Base-by-base conservation (phyloP, 2,888 invertebrate species). In the Scaptomyza reducta region DNA sequence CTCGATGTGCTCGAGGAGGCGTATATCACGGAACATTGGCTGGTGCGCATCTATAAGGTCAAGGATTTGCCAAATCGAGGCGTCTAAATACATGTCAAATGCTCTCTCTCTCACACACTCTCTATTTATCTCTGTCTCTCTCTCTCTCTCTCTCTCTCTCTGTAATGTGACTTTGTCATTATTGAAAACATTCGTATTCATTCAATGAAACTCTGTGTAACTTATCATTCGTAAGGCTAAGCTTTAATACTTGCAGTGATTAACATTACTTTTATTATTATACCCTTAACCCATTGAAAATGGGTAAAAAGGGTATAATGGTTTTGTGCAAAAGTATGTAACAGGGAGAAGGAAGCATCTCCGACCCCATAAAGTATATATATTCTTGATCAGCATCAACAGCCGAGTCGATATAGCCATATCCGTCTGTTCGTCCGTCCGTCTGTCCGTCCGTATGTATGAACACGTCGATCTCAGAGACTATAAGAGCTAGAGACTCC, bases 1-100 rank as follows among this genome's bases (percentile, higher is more conserved):
- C 92, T 99, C 71, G 97, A 98, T 90, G 97, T 97, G n/a, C 92
- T 99, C n/a, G 99, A 99, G 92, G 99, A 99, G 93, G 99, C 99
- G 0, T 99, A 99, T 92, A 99, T 99, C 16, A 98, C 99, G 0
- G 99, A 99, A 91, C 99, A 99, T 92, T 99, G 99, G 99, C 94
- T 99, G 49, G 99, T 99, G 60, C 95, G 99, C 88, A 98, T 99
- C 90, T 99, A 99, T 93, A 98, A 98, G 94, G 99, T 99, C 35
- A 99, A 99, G 93, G 96, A 97, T 92, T 93, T 98, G 78, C 95
- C 96, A 69, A 99, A 99, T 92, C 93, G 97, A 85, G 97, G 97
- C 45, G 94, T 94, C 70, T 96, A 93, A 94, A 31, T 11, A n/a
- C 9, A 6, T 22, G 22, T 22, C 22, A 22, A 40, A 14, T 10